Evolutionary conservation across 1,140 invertebrate genomes (phyloP).

Genomic region (Steinernema khuongi): DNA sequence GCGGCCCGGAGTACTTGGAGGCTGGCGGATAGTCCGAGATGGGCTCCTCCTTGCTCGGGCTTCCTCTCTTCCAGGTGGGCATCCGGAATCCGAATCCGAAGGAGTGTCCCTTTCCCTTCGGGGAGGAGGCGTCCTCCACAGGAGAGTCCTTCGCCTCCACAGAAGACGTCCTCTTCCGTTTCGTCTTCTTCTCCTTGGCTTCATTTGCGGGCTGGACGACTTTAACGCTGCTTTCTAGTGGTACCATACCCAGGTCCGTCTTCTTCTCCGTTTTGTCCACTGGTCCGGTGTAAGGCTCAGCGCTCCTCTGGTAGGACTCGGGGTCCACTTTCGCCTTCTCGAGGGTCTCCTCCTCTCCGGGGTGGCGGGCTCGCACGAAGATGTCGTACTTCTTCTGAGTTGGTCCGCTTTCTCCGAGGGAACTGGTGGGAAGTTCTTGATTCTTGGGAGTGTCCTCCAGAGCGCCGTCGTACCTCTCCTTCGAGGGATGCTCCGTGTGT

Average conservation of each 20-base stretch:
- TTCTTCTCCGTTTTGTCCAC: conserved; percentile 17
- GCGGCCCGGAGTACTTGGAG: neutral
- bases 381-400: conserved; percentile 9
- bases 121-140: neutral
- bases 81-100: neutral
- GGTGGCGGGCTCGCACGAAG: conserved; percentile 19
- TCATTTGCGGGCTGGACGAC: neutral
- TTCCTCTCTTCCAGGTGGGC: neutral
- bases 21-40: neutral
- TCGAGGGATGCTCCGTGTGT: too few species aligned
- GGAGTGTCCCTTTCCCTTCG: neutral
- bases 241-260: neutral
- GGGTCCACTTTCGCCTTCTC: conserved; percentile 28
- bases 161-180: neutral
- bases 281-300: conserved; percentile 22
- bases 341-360: conserved; percentile 30
- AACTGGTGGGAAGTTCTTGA: neutral
- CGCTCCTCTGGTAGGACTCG: conserved; percentile 17
- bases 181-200: neutral
- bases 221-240: neutral
- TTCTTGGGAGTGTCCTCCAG: too few species aligned
- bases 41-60: neutral
- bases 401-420: neutral
- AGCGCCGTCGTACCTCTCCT: neutral
- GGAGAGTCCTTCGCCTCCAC: neutral